phyloP scores from a whole-genome alignment of 2,888 invertebrate genomes.

The Zaprionus obscuricornis region DNA sequence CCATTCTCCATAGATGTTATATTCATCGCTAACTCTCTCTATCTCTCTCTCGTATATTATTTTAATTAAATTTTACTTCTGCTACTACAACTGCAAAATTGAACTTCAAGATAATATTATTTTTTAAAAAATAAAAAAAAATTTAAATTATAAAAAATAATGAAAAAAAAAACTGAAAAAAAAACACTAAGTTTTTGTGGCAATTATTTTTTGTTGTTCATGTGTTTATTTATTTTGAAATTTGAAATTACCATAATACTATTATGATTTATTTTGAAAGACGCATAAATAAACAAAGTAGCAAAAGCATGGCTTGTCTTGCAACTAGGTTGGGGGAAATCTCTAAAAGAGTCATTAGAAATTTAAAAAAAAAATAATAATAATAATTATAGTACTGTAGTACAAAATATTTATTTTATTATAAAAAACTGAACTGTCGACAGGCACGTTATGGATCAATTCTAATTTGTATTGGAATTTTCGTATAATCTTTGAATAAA shows the following conservation, averaged over 20 bases:
- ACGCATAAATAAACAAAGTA: slow-evolving; percentile 63
- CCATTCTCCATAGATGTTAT: slow-evolving; percentile 83
- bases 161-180: slow-evolving; percentile 68
- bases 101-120: slow-evolving; percentile 81
- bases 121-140: slow-evolving; percentile 79
- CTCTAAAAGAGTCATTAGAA: no score
- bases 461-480: no score
- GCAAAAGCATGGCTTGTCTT: slow-evolving; percentile 40
- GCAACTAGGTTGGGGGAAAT: slow-evolving; percentile 12
- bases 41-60: slow-evolving; percentile 82
- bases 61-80: slow-evolving; percentile 82
- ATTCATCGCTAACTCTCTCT: slow-evolving; percentile 82
- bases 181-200: slow-evolving; percentile 56
- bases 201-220: slow-evolving; percentile 65
- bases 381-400: no score
- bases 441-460: no score
- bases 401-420: no score
- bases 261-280: slow-evolving; percentile 43
- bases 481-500: no score
- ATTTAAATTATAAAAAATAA: slow-evolving; percentile 80
- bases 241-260: slow-evolving; percentile 24
- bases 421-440: no score
- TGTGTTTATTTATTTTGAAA: slow-evolving; percentile 29
- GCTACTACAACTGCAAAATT: slow-evolving; percentile 82
- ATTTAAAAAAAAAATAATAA: no score